These are phyloP conservation scores for Pampusana beccarii DNA, from an alignment of 2,113 vertebrate genomes.

Conservation along the genomic window DNA sequence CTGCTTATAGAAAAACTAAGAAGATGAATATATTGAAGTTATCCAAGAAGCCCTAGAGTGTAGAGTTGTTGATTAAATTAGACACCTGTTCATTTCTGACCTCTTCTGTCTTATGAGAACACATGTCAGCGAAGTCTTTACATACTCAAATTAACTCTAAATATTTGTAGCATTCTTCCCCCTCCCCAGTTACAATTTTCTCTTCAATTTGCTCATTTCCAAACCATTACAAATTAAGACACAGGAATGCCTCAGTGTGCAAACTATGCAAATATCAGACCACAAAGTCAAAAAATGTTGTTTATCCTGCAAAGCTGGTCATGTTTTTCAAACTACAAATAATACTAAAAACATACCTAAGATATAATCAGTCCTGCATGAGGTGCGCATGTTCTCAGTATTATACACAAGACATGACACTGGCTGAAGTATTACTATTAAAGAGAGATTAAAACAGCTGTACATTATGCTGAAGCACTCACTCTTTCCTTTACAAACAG, in stretches of 20 bases:
- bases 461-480: constrained; percentile 91
- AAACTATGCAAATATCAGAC: background rate
- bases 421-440: constrained; percentile 89
- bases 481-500: constrained; percentile 88
- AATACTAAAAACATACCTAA: constrained; percentile 39
- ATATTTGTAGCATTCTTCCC: constrained; percentile 3
- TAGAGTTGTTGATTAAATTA: constrained; percentile 31
- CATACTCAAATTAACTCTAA: constrained; percentile 36
- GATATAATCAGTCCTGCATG: constrained; percentile 57
- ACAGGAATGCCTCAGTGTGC: background rate
- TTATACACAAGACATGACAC: constrained; percentile 81
- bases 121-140: constrained; percentile 38
- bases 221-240: background rate
- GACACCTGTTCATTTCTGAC: constrained; percentile 62
- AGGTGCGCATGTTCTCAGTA: constrained; percentile 75
- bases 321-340: background rate
- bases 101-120: constrained; percentile 25
- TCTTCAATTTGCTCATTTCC: background rate
- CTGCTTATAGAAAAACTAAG: background rate
- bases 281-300: background rate
- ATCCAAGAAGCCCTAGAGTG: constrained; percentile 15
- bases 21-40: background rate
- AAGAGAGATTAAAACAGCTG: constrained; percentile 98
- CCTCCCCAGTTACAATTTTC: background rate
- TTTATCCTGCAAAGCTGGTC: background rate